phyloP scores from a whole-genome alignment of 1,140 invertebrate genomes.

The Nymphalis io region DNA sequence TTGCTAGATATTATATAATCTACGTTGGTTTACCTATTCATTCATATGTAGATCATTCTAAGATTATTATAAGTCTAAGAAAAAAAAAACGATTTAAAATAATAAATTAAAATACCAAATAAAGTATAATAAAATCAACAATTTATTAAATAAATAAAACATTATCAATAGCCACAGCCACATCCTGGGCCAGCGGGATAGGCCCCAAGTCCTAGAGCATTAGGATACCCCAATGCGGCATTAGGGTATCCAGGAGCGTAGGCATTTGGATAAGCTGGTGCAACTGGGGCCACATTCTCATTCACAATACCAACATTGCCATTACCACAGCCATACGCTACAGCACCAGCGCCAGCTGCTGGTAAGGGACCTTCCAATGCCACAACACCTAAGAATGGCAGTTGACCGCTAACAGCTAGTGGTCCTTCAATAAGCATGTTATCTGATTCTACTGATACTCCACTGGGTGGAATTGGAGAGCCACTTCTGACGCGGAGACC shows the following conservation, averaged over 20 bases:
- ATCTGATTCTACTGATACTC: slow-evolving; percentile 41
- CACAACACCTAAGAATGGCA: slow-evolving; percentile 54
- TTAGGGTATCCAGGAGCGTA: not conserved
- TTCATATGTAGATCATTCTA: too few relatives aligned
- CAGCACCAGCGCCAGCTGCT: slow-evolving; percentile 32
- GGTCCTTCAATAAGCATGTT: slow-evolving; percentile 44
- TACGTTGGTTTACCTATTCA: too few relatives aligned
- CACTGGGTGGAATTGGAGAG: slow-evolving; percentile 35
- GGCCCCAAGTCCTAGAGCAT: not conserved
- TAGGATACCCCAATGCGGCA: not conserved
- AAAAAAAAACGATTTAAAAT: not conserved
- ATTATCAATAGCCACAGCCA: slow-evolving; percentile 2
- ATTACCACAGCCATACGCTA: slow-evolving; percentile 39
- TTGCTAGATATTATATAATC: too few relatives aligned
- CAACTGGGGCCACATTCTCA: slow-evolving; percentile 14
- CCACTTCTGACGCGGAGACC: slow-evolving; percentile 33
- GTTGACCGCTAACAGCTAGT: slow-evolving; percentile 41
- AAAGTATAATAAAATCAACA: slow-evolving; percentile 9
- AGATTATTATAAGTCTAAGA: too few relatives aligned
- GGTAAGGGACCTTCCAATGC: slow-evolving; percentile 46
- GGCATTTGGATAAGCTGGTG: not conserved
- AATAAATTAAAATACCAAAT: not conserved
- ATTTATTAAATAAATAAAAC: slow-evolving; percentile 19
- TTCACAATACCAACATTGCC: slow-evolving; percentile 38
- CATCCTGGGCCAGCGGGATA: not conserved